Conservation (phyloP, 2,888 invertebrate species). For the Dynastes hyllus region DNA sequence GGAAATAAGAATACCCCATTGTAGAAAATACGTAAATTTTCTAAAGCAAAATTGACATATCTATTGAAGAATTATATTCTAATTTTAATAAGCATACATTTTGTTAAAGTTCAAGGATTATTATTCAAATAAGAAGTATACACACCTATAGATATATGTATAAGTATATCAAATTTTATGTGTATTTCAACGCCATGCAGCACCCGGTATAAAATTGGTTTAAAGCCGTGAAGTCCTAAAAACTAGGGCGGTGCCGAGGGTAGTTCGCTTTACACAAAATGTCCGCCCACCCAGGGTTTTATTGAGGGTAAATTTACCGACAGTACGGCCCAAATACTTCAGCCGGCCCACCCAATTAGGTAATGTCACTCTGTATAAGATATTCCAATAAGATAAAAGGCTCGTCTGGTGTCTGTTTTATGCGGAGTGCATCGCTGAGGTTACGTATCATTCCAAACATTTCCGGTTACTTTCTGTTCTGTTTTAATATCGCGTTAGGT, state of each 20-base stretch:
- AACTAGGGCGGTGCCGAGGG: constrained; percentile 48
- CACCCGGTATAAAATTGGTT: not conserved
- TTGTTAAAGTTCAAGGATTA: too few relatives aligned
- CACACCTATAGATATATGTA: too few relatives aligned
- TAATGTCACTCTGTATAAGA: constrained; percentile 32
- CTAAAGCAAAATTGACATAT: too few relatives aligned
- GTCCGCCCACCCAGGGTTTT: constrained; percentile 49
- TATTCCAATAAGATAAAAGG: constrained; percentile 27
- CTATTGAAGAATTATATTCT: too few relatives aligned
- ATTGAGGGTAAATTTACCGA: constrained; percentile 49
- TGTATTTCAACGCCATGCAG: not conserved
- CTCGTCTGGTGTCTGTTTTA: constrained; percentile 13
- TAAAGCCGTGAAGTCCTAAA: constrained; percentile 20
- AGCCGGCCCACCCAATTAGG: constrained; percentile 50
- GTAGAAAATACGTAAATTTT: too few relatives aligned
- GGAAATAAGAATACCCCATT: too few relatives aligned
- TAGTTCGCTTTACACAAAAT: constrained; percentile 43
- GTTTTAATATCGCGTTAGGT: constrained; percentile 18
- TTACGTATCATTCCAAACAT: constrained; percentile 43
- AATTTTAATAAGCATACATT: too few relatives aligned
- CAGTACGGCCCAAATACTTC: constrained; percentile 45
- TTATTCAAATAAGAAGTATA: too few relatives aligned
- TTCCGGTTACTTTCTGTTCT: constrained; percentile 48
- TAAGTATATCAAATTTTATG: too few relatives aligned
- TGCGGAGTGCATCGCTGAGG: constrained; percentile 26